Base-by-base conservation (phyloP, 2,888 invertebrate genomes). In the Azorinus chamasolen region DNA sequence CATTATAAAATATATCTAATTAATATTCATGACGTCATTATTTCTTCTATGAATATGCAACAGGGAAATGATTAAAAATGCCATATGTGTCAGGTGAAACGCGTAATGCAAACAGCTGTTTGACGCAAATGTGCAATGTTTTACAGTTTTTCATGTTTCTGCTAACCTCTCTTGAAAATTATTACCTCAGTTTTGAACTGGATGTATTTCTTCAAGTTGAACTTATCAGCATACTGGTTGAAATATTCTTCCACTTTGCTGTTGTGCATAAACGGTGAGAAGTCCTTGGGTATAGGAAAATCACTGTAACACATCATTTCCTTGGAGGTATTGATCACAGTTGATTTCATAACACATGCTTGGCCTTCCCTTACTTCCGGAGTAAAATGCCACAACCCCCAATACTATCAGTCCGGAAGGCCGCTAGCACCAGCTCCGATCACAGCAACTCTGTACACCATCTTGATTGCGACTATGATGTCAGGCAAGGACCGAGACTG, bases 231-330 rank as follows among this genome's bases (percentile, higher is more conserved):
- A 65, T 92, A 93, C 77, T 85, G 57, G n/a, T 91, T 80, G 59
- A 93, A 89, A 74, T 93, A 93, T 53, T 89, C 79, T 20, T 86
- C 79, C 10, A 93, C 89, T 55, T 79, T 70, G 12, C 86, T 83
- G 65, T 93, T 92, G 77, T 93, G 92, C 93, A 93, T 93, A 78
- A 87, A 93, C 59, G 90, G 89, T 0, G 93, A 90, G 72, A 73
- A 92, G 24, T 93, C 90, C 22, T 53, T 54, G 1, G 63, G 63
- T 22, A 92, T 91, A 3, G 93, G 93, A 74, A 87, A 93, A 73
- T 93, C 93, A 41, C 92, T 92, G 85, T 89, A 93, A 16, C 84
- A 83, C 88, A 90, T 90, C 87, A 89, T 90, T 68, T 91, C 91
- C 51, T 91, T 92, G 51, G 90, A 89, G 16, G 91, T 89, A 83